A percentile compares a stretch with the other conserved stretches of the same genome.
Conservation (phyloP, 2,113 vertebrate genomes). For the Microcebus griseorufus region DNA sequence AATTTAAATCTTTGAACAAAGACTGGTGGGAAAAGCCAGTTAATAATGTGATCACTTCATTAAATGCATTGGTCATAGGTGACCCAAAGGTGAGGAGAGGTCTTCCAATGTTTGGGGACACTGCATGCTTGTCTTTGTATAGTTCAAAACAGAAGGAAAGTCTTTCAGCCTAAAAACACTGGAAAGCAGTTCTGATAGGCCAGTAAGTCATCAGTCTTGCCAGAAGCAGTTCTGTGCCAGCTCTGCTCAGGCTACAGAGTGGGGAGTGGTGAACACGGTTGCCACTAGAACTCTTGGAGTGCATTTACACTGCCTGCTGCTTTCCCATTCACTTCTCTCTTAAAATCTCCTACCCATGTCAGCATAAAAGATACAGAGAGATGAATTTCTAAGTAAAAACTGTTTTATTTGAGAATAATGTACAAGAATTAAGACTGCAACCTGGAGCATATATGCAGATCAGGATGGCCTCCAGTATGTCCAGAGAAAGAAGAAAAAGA, state of each 20-base stretch:
- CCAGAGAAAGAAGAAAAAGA: neutral
- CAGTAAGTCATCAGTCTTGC: neutral
- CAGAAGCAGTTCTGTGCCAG: neutral
- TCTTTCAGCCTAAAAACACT: neutral
- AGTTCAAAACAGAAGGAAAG: neutral
- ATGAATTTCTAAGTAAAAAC: neutral
- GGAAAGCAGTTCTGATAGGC: neutral
- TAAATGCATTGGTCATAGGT: neutral
- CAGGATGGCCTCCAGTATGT: neutral
- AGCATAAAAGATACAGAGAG: neutral
- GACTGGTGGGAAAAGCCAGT: neutral
- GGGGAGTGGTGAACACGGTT: neutral
- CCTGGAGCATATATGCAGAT: neutral
- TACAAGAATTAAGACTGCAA: neutral
- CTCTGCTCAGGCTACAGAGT: neutral
- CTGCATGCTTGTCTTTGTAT: neutral
- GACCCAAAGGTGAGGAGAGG: neutral
- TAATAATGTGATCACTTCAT: neutral
- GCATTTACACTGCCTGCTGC: neutral
- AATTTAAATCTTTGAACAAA: neutral
- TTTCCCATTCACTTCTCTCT: neutral
- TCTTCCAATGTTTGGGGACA: neutral
- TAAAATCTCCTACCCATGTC: neutral
- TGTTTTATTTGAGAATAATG: neutral
- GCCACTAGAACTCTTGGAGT: neutral